Evolutionary conservation across 2,888 invertebrate species (phyloP).

Genomic region (Parnassius smintheus): DNA sequence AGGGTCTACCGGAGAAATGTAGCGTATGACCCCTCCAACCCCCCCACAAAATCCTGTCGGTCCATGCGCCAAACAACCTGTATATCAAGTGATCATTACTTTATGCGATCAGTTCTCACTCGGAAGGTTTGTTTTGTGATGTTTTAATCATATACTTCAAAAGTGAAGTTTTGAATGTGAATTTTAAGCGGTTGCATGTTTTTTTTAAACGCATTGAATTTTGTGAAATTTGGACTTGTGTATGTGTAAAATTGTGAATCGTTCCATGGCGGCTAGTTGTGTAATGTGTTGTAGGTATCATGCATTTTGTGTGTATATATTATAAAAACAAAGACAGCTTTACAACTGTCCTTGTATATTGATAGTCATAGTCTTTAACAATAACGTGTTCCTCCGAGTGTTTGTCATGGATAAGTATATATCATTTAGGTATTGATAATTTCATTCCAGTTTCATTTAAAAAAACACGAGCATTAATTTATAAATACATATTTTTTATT

Average conservation of each 20-base stretch:
- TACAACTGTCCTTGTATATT: not conserved
- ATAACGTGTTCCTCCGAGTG: slow-evolving; percentile 9
- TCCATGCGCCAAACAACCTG: too few relatives aligned
- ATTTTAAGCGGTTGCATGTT: not conserved
- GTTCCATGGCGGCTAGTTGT: slow-evolving; percentile 15
- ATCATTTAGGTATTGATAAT: not conserved
- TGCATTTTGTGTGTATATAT: not conserved
- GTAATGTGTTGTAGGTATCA: slow-evolving; percentile 5
- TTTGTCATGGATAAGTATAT: slow-evolving; percentile 1
- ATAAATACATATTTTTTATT: slow-evolving; percentile 1
- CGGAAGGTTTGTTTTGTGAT: not conserved
- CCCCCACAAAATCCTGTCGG: too few relatives aligned
- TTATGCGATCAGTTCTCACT: not conserved
- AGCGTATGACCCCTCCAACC: too few relatives aligned
- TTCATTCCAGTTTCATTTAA: slow-evolving; percentile 18
- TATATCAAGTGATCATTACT: not conserved
- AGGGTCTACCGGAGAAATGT: too few relatives aligned
- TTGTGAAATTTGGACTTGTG: not conserved
- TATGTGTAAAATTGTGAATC: slow-evolving; percentile 9
- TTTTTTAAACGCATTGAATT: not conserved
- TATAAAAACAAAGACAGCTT: not conserved
- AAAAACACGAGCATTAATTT: slow-evolving; percentile 12
- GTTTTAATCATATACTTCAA: not conserved
- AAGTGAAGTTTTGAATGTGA: slow-evolving; percentile 1
- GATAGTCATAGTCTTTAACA: slow-evolving; percentile 1